Percentiles rank a stretch among this genome's conserved stretches.
Conservation (phyloP, 2,113 vertebrate genomes). For the Eurystomus gularis region DNA sequence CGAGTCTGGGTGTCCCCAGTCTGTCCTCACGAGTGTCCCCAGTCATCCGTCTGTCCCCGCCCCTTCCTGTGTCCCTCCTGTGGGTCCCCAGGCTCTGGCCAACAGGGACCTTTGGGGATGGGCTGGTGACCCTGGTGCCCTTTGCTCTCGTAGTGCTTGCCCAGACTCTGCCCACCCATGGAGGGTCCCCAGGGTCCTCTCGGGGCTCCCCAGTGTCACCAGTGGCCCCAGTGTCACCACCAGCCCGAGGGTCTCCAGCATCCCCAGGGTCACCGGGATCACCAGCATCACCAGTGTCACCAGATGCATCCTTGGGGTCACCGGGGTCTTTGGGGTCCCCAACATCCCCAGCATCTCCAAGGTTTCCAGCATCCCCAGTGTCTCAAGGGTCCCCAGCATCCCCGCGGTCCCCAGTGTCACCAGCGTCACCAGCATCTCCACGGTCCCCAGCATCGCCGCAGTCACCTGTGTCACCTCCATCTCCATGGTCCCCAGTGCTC, state of each 20-base stretch:
- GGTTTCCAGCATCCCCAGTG: not conserved
- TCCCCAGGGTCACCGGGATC: not conserved
- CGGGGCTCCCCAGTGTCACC: not conserved
- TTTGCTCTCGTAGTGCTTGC: conserved; percentile 16
- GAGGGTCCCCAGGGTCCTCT: not conserved
- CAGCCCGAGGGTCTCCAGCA: not conserved
- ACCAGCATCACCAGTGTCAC: not conserved
- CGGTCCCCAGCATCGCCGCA: not conserved
- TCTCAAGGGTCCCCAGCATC: not conserved
- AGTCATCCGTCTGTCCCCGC: not conserved
- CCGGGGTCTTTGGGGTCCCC: not conserved
- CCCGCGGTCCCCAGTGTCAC: not conserved
- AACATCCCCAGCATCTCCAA: not conserved
- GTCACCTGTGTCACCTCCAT: not conserved
- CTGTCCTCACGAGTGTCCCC: not conserved
- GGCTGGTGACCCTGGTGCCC: not conserved
- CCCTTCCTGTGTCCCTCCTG: not conserved
- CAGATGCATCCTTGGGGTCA: not conserved
- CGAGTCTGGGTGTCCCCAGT: not conserved
- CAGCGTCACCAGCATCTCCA: not conserved
- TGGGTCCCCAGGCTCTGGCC: not conserved
- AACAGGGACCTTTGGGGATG: fast-evolving
- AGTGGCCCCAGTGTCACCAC: not conserved
- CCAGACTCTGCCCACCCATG: not conserved
- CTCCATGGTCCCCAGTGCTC: not conserved